Conservation (phyloP, 2,797 vertebrate genomes). For the Ctenosaura bakeri region DNA sequence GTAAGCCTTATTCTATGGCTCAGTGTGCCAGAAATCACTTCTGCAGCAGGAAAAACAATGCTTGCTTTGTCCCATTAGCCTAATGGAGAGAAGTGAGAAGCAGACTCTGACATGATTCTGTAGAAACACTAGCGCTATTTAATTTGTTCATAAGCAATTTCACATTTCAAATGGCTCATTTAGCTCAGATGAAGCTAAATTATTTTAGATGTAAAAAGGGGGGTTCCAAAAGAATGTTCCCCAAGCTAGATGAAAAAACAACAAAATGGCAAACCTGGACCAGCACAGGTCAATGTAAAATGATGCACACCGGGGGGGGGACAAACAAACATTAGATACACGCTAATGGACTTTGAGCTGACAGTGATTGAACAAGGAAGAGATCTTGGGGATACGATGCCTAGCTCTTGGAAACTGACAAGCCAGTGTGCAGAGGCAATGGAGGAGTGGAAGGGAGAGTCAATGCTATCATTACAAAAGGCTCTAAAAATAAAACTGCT, state of each 20-base stretch:
- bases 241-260: not conserved
- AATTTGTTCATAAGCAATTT: not conserved
- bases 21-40: not conserved
- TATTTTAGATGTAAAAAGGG: not conserved
- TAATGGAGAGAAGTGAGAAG: not conserved
- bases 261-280: not conserved
- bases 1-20: not conserved
- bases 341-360: not conserved
- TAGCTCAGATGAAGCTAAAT: not conserved
- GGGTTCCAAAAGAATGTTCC: not conserved
- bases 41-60: conserved; percentile 31
- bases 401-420: not conserved
- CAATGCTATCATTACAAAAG: not conserved
- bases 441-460: not conserved
- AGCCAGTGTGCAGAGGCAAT: not conserved
- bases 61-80: conserved; percentile 7
- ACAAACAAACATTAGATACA: not conserved
- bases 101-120: not conserved
- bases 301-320: no score
- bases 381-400: not conserved
- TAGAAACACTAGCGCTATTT: not conserved
- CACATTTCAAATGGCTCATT: not conserved
- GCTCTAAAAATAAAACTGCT: not conserved
- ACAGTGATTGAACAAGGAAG: no score
- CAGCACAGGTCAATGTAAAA: no score